Base-by-base conservation (phyloP, 2,888 invertebrate genomes). In the Conops quadrifasciatus region DNA sequence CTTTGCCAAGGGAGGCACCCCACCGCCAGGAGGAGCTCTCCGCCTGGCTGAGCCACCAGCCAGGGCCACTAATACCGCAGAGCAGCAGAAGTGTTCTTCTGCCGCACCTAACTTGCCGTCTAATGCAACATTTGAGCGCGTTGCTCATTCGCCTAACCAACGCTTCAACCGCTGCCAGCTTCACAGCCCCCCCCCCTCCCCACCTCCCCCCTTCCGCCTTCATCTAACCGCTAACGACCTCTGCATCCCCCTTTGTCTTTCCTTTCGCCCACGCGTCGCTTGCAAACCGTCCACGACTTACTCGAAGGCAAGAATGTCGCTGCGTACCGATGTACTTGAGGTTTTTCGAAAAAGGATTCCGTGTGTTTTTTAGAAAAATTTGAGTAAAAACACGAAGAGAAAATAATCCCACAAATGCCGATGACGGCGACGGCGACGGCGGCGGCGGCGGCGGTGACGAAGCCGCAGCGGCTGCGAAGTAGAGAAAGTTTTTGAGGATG, bases 51-150 rank as follows among this genome's bases (percentile, higher is more conserved):
- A 73, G 59, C 71, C 67, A 68, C 71, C 70, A 65, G 63, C 69
- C 64, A 67, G 60, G 49, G 58, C 63, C 71, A 71, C 72, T 72
- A 72, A 72, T 72, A 72, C 71, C 66, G 56, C 58, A 26, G 28
- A 56, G 70, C 56, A 62, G 43, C 62, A 69, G 36, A 24, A 7
- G 21, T 19, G 53, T 4, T 21, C 58, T 9, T 15, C 26, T 24
- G 26, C 58, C 64, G 64, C 67, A 68, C 67, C 74, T 73, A 75
- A 75, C 75, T 72, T 75, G 72, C 81, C 81, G 72, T 82, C 81
- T 81, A 81, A 81, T 82, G 77, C 80, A 79, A 80, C 78, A 79
- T 80, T 80, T 78, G 78, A 77, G 77, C 77, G 78, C 62, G 51
- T 19, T 19, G 19, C 24, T 28, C 30, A 49, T 59, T 28, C 15